Evolutionary conservation across 2,888 invertebrate genomes (phyloP).

Genomic region (Pristionchus japonicus): DNA sequence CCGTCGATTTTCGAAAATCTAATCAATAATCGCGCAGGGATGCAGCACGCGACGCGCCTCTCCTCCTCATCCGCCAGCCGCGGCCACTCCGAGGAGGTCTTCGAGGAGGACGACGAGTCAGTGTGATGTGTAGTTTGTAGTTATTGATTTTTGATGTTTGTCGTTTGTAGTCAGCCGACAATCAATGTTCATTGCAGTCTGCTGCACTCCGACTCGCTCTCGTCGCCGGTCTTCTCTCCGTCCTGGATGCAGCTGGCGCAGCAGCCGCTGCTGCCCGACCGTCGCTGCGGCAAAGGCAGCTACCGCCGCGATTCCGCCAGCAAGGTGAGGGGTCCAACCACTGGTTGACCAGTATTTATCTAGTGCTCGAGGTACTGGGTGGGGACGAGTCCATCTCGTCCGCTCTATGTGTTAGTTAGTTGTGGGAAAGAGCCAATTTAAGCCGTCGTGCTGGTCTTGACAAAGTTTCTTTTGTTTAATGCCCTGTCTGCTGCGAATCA

Average conservation of each 20-base stretch:
- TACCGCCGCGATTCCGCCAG: neutral
- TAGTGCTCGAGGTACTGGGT: too few species aligned
- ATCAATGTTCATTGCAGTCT: slow-evolving; percentile 6
- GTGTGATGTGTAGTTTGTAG: too few species aligned
- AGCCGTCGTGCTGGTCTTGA: too few species aligned
- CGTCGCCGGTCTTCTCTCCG: slow-evolving; percentile 31
- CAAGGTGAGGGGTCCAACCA: neutral
- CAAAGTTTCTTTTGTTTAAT: too few species aligned
- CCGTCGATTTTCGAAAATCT: neutral
- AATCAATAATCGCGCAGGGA: neutral
- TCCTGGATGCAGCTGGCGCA: neutral
- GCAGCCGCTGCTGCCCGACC: neutral
- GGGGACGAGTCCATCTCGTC: too few species aligned
- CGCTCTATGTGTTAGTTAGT: too few species aligned
- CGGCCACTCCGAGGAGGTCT: slow-evolving; percentile 38
- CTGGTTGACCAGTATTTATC: too few species aligned
- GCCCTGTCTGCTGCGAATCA: too few species aligned
- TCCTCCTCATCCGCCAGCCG: too few species aligned
- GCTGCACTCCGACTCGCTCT: neutral
- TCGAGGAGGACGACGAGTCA: slow-evolving; percentile 22
- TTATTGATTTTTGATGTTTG: slow-evolving; percentile 11
- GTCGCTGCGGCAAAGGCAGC: neutral
- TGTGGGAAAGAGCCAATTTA: too few species aligned
- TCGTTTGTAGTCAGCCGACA: neutral
- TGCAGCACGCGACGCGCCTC: neutral